Conservation (phyloP, 2,113 vertebrate genomes). For the Ptyas mucosa region DNA sequence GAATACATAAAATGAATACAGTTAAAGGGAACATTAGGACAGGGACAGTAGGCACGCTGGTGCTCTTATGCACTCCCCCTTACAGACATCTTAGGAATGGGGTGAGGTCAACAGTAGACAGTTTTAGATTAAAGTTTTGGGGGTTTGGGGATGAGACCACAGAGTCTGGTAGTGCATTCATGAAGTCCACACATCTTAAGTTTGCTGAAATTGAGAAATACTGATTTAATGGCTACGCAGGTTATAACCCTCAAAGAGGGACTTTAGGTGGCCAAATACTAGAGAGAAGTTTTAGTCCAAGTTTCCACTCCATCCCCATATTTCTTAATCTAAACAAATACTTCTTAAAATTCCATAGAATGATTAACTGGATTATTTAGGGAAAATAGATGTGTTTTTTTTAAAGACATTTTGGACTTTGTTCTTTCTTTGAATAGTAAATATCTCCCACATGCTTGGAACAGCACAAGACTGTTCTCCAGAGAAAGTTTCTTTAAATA, state of each 20-base stretch:
- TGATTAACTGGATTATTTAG: not conserved
- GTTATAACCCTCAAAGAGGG: not conserved
- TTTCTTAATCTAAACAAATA: not conserved
- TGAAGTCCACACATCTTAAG: too few species aligned
- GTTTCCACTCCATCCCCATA: not conserved
- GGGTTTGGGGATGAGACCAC: too few species aligned
- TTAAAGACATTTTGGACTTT: not conserved
- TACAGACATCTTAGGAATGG: too few species aligned
- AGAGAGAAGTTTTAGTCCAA: not conserved
- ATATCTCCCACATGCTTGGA: not conserved
- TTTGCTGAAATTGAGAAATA: too few species aligned
- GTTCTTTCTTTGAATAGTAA: not conserved
- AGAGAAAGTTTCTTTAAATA: not conserved
- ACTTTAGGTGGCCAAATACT: not conserved
- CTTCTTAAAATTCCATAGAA: not conserved
- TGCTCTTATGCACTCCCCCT: too few species aligned
- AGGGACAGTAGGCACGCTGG: too few species aligned
- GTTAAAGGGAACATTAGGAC: too few species aligned
- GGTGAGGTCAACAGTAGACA: too few species aligned
- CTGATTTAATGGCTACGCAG: not conserved
- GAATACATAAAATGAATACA: too few species aligned
- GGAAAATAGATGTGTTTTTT: not conserved
- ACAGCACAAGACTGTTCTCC: not conserved
- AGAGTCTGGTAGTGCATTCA: too few species aligned
- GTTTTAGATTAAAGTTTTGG: too few species aligned